These are phyloP conservation scores for Danaus melanippus DNA, from an alignment of 1,140 invertebrate species.

Conservation along the genomic window DNA sequence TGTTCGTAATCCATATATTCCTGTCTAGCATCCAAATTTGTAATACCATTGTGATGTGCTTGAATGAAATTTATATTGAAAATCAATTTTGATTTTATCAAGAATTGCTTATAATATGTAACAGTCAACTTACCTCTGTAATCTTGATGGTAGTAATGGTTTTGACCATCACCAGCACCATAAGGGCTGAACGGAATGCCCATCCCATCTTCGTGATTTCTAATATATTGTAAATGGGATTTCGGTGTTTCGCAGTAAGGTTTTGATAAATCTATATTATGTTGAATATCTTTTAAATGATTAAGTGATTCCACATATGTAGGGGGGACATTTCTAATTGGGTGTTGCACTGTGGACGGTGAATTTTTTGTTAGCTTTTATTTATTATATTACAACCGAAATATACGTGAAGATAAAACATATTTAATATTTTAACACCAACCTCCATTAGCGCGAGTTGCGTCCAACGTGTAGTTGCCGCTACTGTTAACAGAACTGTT, in stretches of 20 bases:
- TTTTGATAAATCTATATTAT: constrained; percentile 43
- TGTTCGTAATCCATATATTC: constrained; percentile 58
- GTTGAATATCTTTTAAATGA: constrained; percentile 50
- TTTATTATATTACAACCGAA: too few species aligned
- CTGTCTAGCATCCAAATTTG: constrained; percentile 49
- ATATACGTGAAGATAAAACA: too few species aligned
- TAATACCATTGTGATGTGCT: constrained; percentile 53
- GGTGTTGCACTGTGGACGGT: constrained; percentile 23
- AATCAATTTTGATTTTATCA: background rate
- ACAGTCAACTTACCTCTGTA: constrained; percentile 37
- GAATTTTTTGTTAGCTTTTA: too few species aligned
- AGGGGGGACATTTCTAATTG: constrained; percentile 43
- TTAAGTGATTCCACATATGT: constrained; percentile 58
- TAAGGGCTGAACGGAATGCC: constrained; percentile 47
- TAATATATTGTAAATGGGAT: constrained; percentile 35
- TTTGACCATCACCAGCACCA: constrained; percentile 61
- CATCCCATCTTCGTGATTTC: constrained; percentile 40
- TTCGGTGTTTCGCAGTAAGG: constrained; percentile 53
- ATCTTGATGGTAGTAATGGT: constrained; percentile 52
- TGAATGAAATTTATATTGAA: constrained; percentile 18
- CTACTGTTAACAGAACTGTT: constrained; percentile 70
- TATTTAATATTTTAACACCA: too few species aligned
- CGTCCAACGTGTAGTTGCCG: constrained; percentile 56
- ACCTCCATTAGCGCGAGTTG: constrained; percentile 45
- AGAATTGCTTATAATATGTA: background rate